Base-by-base conservation (phyloP, 2,888 invertebrate species). In the Nymphalis polychloros region DNA sequence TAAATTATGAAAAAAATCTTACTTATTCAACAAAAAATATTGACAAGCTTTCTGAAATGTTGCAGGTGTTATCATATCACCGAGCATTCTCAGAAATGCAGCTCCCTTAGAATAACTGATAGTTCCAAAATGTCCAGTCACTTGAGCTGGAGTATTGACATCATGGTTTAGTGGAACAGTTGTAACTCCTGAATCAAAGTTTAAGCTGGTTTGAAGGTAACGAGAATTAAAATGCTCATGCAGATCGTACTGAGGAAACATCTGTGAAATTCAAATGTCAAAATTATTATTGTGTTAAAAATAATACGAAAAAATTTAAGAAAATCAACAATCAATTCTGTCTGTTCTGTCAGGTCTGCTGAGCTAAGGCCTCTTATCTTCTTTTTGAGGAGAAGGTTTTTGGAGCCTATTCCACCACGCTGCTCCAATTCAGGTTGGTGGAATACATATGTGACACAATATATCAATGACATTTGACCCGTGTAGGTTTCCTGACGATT, bases 161-260 rank as follows among this genome's bases (percentile, higher is more conserved):
- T 90, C 87, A n/a, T 87, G 81, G 69, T 94, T 91, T 80, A 97
- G 82, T 0, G 96, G 93, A 68, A 94, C 94, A 0, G 88, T 86
- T 19, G 79, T 78, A 0, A 75, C 73, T 1, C 87, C 83, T 1
- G 92, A 90, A 67, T 92, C 92, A 23, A 87, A 86, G 0, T 84
- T 81, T 59, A 96, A 88, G 0, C 95, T 95, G 0, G 82, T 82
- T 72, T 97, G 96, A 0, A 96, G 81, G 75, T 96, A 95, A 23
- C 95, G 94, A 0, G 95, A 89, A 27, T 96, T 94, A 77, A 96
- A 96, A 79, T 96, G 96, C n/a, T 95, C 93, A 23, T 94, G 92
- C 62, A 96, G 82, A 52, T 94, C 94, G 92, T 95, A 96, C 49
- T 93, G 81, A 0, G 93, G 93, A 76, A 95, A 94, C 63, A 94